Evolutionary conservation across 64 coral and sea anemone species (phyloP).

Genomic region (Pocillopora verrucosa): DNA sequence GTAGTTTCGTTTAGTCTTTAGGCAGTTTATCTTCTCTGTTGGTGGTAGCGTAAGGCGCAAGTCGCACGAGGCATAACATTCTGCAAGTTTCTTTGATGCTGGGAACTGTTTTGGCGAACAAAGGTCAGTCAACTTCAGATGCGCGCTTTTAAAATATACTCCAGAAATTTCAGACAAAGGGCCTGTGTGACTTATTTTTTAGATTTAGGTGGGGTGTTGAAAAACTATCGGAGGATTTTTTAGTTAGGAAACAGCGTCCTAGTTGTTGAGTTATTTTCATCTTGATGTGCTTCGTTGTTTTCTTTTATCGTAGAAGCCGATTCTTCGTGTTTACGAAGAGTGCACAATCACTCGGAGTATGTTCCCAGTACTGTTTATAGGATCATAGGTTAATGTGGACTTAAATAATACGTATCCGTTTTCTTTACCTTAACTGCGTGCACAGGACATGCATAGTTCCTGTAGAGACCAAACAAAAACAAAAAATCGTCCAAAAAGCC

Average conservation of each 20-base stretch:
- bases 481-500: not conserved
- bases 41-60: not conserved
- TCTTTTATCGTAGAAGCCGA: slow-evolving; percentile 12
- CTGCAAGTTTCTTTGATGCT: not conserved
- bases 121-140: not conserved
- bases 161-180: not conserved
- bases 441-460: not conserved
- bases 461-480: slow-evolving; percentile 39
- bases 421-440: slow-evolving; percentile 17
- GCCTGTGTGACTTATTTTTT: not conserved
- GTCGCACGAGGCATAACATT: not conserved
- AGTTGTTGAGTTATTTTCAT: not conserved
- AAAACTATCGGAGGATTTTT: not conserved
- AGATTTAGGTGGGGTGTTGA: not conserved
- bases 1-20: not conserved
- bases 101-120: not conserved
- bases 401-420: slow-evolving; percentile 21
- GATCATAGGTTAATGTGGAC: slow-evolving; percentile 3
- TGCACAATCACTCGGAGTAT: not conserved
- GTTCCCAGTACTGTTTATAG: not conserved
- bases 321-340: not conserved
- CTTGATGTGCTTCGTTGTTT: not conserved
- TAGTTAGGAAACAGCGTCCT: not conserved
- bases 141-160: not conserved
- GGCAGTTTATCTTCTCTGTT: not conserved